Evolutionary conservation across 2,113 vertebrate genomes (phyloP).

Genomic region (Collichthys lucidus): DNA sequence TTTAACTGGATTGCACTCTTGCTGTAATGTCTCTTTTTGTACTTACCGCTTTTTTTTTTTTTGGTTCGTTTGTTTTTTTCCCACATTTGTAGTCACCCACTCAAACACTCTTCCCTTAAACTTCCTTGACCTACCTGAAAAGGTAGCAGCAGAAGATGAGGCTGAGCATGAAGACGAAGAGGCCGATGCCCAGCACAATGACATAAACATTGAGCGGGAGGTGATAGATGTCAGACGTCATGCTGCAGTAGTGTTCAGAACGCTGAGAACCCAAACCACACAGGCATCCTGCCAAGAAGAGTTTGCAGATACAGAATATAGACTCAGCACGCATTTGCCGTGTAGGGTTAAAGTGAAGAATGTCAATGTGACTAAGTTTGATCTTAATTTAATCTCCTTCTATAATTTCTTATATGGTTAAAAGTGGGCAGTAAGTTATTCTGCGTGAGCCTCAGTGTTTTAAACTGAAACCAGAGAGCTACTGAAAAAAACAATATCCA

Average conservation of each 20-base stretch:
- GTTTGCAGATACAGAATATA: conserved; percentile 38
- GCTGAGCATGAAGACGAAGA: conserved; percentile 88
- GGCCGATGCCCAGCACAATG: conserved; percentile 87
- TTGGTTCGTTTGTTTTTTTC: background rate
- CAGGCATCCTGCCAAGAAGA: conserved; percentile 79
- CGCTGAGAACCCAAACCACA: conserved; percentile 83
- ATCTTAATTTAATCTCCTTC: background rate
- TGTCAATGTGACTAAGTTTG: too few species aligned
- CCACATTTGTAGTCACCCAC: background rate
- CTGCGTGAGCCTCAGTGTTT: background rate
- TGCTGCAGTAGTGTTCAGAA: conserved; percentile 83
- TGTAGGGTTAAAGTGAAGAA: background rate
- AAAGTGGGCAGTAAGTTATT: background rate
- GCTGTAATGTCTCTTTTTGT: background rate
- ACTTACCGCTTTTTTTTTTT: background rate
- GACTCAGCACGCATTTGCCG: background rate
- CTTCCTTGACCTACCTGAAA: conserved; percentile 80
- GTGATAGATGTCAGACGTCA: conserved; percentile 86
- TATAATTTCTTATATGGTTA: background rate
- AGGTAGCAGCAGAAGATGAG: conserved; percentile 90
- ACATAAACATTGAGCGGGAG: conserved; percentile 87
- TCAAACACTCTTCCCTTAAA: background rate
- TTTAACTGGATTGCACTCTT: background rate
- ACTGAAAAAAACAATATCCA: background rate
- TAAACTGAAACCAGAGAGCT: conserved; percentile 10